Percentiles rank a stretch among this genome's conserved stretches.
Conservation (phyloP, 2,113 vertebrate genomes). For the Cyphomyrus plagiostoma region DNA sequence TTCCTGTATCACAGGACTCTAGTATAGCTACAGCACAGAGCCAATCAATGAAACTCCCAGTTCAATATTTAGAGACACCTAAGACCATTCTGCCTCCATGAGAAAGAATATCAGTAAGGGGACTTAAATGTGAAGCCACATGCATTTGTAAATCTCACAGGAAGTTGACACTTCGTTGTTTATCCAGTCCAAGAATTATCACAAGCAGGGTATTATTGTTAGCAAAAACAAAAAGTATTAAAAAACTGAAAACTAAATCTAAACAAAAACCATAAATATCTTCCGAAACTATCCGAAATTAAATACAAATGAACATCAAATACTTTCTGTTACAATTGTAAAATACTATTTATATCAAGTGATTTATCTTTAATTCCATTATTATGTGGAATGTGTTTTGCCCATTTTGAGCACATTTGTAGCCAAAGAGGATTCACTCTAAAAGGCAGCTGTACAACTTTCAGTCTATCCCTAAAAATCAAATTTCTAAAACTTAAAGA, state of each 20-base stretch:
- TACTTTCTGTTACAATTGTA: neutral
- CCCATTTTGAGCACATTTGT: neutral
- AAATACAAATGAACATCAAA: neutral
- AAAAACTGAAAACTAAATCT: neutral
- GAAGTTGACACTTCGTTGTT: neutral
- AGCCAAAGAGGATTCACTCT: neutral
- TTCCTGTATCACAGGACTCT: neutral
- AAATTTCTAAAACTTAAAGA: too few relatives aligned
- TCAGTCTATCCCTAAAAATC: neutral
- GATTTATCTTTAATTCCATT: neutral
- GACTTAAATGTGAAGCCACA: neutral
- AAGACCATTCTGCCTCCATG: neutral
- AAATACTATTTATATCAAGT: neutral
- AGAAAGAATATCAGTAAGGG: neutral
- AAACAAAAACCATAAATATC: neutral
- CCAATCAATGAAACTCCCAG: neutral
- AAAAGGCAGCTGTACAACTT: neutral
- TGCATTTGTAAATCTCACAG: neutral
- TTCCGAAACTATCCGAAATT: neutral
- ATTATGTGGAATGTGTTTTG: neutral
- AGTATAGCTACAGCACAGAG: neutral
- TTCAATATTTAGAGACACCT: neutral
- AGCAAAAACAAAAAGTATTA: neutral
- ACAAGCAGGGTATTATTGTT: neutral
- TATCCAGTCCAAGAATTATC: neutral